Base-by-base conservation (phyloP, 92 coral and sea anemone species). In the Anthopleura xanthogrammica region DNA sequence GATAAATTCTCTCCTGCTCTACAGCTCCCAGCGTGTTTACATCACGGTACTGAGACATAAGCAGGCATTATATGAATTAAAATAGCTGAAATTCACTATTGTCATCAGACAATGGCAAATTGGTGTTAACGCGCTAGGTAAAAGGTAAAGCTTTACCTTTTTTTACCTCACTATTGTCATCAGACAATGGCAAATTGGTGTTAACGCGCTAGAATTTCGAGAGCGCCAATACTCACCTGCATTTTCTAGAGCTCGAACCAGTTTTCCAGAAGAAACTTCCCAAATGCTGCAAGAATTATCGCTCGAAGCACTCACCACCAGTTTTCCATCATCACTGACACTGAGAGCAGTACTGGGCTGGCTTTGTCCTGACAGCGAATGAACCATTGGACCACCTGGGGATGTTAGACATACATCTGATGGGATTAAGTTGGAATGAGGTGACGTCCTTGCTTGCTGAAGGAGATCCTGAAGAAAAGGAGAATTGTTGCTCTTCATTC, bases 341-440 rank as follows among this genome's bases (percentile, higher is more conserved):
- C 81, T 78, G 73, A 92, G 88, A 41, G 92, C 92, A 72, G 95
- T 80, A 9, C 83, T 83, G 39, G 92, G 92, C 50, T 86, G 79
- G 20, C 46, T 85, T 41, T 89, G 95, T 17, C 91, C 95, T 12
- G 95, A 82, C 87, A 92, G 87, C 12, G 95, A 89, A 81, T 92
- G 95, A 40, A 92, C 87, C 84, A 92, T 72, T 22, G 93, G 95
- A 17, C 95, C 95, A 39, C 95, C 95, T 6, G 92, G 95, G 76
- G 95, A 89, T 82, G 95, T 92, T 83, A 92, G 77, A 75, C 95
- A 92, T 39, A 89, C 92, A 2, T 84, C 64, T 24, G 88, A 58
- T 23, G 95, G 95, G 55, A 92, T 72, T 22, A 92, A 71, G 77
- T 90, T 90, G 22, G 92, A 86, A 43, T 54, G 81, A 70, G 85